Conservation (phyloP, 2,888 invertebrate genomes). For the Heliconius sara region DNA sequence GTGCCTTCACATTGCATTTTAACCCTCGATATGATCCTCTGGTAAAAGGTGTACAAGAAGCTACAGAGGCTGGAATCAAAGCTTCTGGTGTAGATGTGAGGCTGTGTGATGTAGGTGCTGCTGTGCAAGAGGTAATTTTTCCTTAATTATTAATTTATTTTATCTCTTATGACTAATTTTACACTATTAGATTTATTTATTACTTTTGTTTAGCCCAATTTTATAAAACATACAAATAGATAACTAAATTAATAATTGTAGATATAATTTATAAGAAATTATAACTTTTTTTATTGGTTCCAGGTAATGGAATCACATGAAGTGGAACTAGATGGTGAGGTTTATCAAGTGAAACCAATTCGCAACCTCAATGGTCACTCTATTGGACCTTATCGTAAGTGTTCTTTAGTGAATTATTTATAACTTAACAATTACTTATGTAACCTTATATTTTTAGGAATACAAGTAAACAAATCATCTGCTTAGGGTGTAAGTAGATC, state of each 20-base stretch:
- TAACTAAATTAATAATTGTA: not conserved
- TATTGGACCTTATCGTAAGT: slow-evolving; percentile 98
- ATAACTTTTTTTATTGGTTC: slow-evolving; percentile 17
- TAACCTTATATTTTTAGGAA: not conserved
- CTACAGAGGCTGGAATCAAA: slow-evolving; percentile 98
- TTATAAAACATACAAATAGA: not conserved
- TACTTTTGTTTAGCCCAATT: no score
- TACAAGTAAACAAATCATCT: not conserved
- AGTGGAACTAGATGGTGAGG: slow-evolving; percentile 97
- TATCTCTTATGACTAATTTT: not conserved
- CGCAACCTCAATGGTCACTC: slow-evolving; percentile 99
- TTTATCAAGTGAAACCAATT: slow-evolving; percentile 98
- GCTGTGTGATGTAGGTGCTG: slow-evolving; percentile 97
- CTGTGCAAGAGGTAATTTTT: slow-evolving; percentile 91
- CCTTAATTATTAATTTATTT: not conserved
- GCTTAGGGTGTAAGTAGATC: no score
- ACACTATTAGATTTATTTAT: not conserved
- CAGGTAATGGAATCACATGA: slow-evolving; percentile 99
- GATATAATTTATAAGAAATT: not conserved
- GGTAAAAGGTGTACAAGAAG: slow-evolving; percentile 97
- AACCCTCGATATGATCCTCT: slow-evolving; percentile 98
- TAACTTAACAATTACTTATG: no score
- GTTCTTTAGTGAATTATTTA: slow-evolving; percentile 9
- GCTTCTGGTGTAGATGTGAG: slow-evolving; percentile 98
- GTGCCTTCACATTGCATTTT: slow-evolving; percentile 98